These are phyloP conservation scores for Meloidogyne hapla DNA, from an alignment of 1,140 invertebrate genomes.

Conservation along the genomic window DNA sequence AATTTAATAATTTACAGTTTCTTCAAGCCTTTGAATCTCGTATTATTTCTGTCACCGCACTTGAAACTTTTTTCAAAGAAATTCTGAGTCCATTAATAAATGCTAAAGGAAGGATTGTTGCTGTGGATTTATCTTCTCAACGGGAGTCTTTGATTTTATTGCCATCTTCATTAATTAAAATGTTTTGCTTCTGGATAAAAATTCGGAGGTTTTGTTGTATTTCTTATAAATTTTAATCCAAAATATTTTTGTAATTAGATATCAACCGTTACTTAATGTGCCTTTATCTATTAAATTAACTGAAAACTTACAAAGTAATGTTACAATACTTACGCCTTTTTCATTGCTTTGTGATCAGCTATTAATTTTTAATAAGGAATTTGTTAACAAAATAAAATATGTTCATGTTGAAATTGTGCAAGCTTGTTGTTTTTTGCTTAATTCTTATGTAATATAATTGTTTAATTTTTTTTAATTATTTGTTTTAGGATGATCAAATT, in stretches of 20 bases:
- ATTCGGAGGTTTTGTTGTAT: constrained; percentile 15
- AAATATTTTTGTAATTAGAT: not conserved
- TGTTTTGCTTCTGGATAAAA: constrained; percentile 21
- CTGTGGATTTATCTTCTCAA: not conserved
- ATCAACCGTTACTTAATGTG: constrained; percentile 22
- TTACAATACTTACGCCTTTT: not conserved
- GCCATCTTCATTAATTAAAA: constrained; percentile 6
- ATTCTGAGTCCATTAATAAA: constrained; percentile 11
- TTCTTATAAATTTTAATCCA: too few species aligned
- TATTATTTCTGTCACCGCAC: not conserved
- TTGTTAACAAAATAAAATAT: not conserved
- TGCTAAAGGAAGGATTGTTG: not conserved
- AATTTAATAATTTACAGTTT: constrained; percentile 20
- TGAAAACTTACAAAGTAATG: not conserved
- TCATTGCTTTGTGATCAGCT: constrained; percentile 23
- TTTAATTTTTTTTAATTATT: not conserved
- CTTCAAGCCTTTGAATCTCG: constrained; percentile 23
- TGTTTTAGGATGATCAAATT: constrained; percentile 3
- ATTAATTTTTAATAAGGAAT: not conserved
- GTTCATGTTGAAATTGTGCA: constrained; percentile 20
- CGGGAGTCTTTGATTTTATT: not conserved
- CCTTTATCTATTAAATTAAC: constrained; percentile 18
- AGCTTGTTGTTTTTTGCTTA: constrained; percentile 2
- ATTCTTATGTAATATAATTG: not conserved
- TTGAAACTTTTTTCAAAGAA: constrained; percentile 13